Percentiles rank a stretch among this genome's conserved stretches.
Evolutionary conservation across 2,888 invertebrate genomes (phyloP).

Genomic region (Eristalinus sepulchralis): DNA sequence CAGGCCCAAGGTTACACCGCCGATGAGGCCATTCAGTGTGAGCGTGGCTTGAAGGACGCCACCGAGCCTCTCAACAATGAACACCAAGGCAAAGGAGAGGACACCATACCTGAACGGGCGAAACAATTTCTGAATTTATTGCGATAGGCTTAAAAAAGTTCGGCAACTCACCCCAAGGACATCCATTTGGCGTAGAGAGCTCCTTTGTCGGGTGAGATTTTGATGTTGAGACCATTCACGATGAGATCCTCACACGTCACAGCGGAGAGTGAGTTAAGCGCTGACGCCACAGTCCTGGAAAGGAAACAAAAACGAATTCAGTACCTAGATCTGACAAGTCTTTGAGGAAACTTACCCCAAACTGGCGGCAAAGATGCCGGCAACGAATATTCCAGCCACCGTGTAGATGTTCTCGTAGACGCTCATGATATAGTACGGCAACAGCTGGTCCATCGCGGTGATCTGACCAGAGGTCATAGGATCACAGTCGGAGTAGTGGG

Average conservation of each 20-base stretch:
- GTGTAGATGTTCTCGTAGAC: constrained; percentile 89
- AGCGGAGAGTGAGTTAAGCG: constrained; percentile 95
- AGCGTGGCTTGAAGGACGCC: constrained; percentile 94
- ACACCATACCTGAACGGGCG: constrained; percentile 83
- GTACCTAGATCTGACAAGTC: too few relatives aligned
- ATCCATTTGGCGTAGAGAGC: constrained; percentile 88
- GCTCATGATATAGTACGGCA: constrained; percentile 94
- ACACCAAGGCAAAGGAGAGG: constrained; percentile 90
- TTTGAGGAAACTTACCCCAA: constrained; percentile 86
- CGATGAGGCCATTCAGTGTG: constrained; percentile 94
- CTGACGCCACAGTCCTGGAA: constrained; percentile 95
- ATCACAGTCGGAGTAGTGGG: constrained; percentile 92
- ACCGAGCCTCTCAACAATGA: constrained; percentile 92
- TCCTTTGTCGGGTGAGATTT: constrained; percentile 88
- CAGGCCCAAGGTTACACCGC: constrained; percentile 92
- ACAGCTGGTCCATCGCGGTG: constrained; percentile 88
- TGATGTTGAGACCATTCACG: constrained; percentile 86
- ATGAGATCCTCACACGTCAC: constrained; percentile 94
- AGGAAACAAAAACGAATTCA: neutral
- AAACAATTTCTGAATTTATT: neutral
- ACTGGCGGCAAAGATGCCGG: constrained; percentile 97
- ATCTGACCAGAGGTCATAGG: constrained; percentile 88
- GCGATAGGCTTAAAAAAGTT: neutral
- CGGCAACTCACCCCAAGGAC: constrained; percentile 84
- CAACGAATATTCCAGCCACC: constrained; percentile 95